Evolutionary conservation across 2,888 invertebrate genomes (phyloP), one percentile per base, ranked within the genome.

Genomic region (Linnaemya tessellans): DNA sequence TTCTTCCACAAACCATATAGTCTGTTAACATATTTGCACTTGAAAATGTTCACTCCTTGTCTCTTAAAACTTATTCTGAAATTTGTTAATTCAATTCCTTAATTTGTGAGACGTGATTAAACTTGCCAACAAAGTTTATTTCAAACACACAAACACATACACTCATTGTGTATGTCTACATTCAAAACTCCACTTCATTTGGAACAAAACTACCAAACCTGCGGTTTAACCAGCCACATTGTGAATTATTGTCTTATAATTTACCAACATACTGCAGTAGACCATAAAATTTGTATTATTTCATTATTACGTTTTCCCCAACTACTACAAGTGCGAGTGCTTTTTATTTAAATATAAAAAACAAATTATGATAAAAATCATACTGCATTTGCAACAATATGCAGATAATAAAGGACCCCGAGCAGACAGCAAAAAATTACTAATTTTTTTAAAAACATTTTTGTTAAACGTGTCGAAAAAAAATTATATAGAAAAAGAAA

Each of bases 331-430:
- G 1, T 15, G n/a, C 13, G 18, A 49, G 1, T 15, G n/a, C 41
- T 67, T 74, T 51, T 73, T 67, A 73, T 74, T 74, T 74, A 51
- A 80, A 74, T 51, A 74, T 60, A 65, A 71, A 81, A 71, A 75
- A 74, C 79, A 85, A 82, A 82, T 82, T 85, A 85, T 82, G 85
- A 82, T 75, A 82, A 82, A 80, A 82, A 82, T 82, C 85, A 80
- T 79, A 60, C 78, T 71, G 79, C 79, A 82, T 71, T 80, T 54
- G 65, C 82, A 80, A 79, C 81, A 85, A 79, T 82, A 71, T 85
- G 85, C 82, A 71, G 79, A 85, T 85, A 80, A 79, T 77, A 71
- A 80, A 74, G 56, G 64, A 8, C 46, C 15, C 62, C 71, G 15
- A 15, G 30, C 15, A 64, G 70, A 54, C 70, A 25, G 18, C 15